phyloP scores from a whole-genome alignment of 2,888 invertebrate species.

The Theretra japonica region DNA sequence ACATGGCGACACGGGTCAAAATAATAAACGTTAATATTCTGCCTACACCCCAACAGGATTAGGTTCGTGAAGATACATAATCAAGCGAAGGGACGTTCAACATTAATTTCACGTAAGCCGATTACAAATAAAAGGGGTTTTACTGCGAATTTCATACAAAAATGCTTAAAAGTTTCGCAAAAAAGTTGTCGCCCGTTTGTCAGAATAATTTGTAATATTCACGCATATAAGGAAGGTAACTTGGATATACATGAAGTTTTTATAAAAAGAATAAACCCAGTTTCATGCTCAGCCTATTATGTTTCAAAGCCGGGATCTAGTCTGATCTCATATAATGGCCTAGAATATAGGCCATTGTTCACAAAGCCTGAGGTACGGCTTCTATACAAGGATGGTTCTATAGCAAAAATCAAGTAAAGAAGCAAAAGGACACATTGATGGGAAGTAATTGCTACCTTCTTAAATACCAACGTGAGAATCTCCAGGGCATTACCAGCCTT shows the following conservation, averaged over 20 bases:
- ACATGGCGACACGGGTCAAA: not conserved
- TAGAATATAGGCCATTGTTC: not conserved
- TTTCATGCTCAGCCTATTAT: not conserved
- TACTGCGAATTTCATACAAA: slow-evolving; percentile 31
- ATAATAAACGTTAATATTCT: not conserved
- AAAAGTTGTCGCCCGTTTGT: slow-evolving; percentile 6
- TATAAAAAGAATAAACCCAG: not conserved
- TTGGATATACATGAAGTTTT: not conserved
- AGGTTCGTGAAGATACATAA: not conserved
- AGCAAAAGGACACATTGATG: too few species aligned
- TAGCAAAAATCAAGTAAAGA: too few species aligned
- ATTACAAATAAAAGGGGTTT: slow-evolving; percentile 47
- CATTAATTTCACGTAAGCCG: slow-evolving; percentile 53
- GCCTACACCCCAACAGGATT: not conserved
- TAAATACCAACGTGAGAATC: too few species aligned
- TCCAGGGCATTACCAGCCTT: too few species aligned
- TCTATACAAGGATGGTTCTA: too few species aligned
- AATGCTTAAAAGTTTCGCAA: not conserved
- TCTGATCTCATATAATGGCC: not conserved
- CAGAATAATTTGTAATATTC: not conserved
- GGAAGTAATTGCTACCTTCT: too few species aligned
- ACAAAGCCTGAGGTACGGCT: not conserved
- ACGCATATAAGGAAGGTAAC: not conserved
- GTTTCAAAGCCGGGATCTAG: not conserved
- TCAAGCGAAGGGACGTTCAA: not conserved